phyloP scores from a whole-genome alignment of 2,888 invertebrate genomes.

The Hedya salicella region DNA sequence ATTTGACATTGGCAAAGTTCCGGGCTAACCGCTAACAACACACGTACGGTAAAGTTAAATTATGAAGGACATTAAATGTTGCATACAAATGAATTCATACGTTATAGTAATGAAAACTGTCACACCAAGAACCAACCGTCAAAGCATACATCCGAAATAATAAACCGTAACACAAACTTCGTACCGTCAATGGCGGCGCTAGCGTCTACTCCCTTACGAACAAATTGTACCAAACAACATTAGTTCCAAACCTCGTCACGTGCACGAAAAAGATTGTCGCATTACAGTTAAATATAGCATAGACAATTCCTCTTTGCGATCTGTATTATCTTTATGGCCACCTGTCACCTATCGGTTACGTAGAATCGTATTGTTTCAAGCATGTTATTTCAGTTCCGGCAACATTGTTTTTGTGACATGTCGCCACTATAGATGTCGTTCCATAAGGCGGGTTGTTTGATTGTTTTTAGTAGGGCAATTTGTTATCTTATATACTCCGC shows the following conservation, averaged over 20 bases:
- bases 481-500: too few species aligned
- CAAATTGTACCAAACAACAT: background rate
- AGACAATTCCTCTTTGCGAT: constrained; percentile 29
- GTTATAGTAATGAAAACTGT: constrained; percentile 6
- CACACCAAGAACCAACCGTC: background rate
- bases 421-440: background rate
- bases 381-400: constrained; percentile 22
- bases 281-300: constrained; percentile 32
- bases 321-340: constrained; percentile 31
- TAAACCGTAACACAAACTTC: constrained; percentile 17
- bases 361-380: constrained; percentile 4
- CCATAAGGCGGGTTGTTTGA: background rate
- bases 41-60: background rate
- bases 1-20: too few species aligned
- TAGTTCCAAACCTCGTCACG: constrained; percentile 2
- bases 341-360: constrained; percentile 28
- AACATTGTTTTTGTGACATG: background rate
- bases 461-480: background rate
- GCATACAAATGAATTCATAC: constrained; percentile 15
- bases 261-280: background rate
- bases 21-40: too few species aligned
- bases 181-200: background rate
- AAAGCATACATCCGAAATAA: constrained; percentile 24
- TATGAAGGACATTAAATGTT: background rate
- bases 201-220: background rate